Percentiles rank a stretch among this genome's conserved stretches.
phyloP scores from a whole-genome alignment of 2,113 vertebrate genomes.

The Lipotes vexillifer region DNA sequence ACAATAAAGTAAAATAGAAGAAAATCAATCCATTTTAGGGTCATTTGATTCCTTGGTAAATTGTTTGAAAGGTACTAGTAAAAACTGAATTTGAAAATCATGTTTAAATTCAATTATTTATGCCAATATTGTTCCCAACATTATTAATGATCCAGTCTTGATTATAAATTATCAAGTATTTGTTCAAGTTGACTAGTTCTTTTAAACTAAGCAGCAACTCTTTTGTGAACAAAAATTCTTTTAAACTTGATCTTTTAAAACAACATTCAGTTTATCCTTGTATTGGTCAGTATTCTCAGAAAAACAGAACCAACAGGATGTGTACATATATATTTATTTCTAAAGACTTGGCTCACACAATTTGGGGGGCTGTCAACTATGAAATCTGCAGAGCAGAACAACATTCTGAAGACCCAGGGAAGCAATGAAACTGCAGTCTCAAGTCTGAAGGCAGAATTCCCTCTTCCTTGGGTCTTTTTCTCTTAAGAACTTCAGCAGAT shows the following conservation, averaged over 20 bases:
- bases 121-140: background rate
- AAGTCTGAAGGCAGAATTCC: no score
- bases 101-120: background rate
- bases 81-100: background rate
- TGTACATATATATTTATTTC: background rate
- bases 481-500: no score
- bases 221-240: background rate
- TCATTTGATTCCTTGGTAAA: background rate
- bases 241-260: background rate
- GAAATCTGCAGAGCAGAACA: background rate
- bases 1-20: background rate
- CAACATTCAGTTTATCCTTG: background rate
- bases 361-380: background rate
- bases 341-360: background rate
- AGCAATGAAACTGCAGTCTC: background rate
- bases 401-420: background rate
- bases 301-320: background rate
- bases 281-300: background rate
- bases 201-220: background rate
- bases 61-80: background rate
- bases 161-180: background rate
- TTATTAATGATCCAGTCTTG: background rate
- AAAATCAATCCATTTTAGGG: background rate
- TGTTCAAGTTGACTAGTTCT: background rate
- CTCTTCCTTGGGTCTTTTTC: no score